Evolutionary conservation across 2,113 vertebrate species (phyloP), one percentile per base, ranked within the genome.

Genomic region (Pampusana beccarii): DNA sequence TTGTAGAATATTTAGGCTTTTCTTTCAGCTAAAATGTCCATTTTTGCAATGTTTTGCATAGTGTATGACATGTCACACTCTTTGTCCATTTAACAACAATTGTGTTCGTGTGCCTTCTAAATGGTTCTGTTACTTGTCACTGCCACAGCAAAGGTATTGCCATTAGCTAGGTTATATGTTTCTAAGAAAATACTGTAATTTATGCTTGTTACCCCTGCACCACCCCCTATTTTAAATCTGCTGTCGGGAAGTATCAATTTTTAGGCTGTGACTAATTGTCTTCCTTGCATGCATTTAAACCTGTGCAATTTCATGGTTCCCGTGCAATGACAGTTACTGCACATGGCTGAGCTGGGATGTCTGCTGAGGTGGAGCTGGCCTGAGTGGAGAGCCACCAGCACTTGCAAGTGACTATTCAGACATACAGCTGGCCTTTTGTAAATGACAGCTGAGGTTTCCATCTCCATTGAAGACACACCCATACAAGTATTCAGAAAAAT

Each of bases 391-490:
- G 6, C 16, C 58, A 42, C 17, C 29, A 40, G 44, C 38, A 24
- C 50, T 18, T 4, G 18, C 29, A 7, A 0, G 3, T 21, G 44
- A 48, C 44, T 21, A 2, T 21, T 28, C n/a, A 34, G 38, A 13
- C 12, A 12, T 3, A 15, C 0, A 8, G 36, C 42, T n/a, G 38
- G 34, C 56, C 33, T 71, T 10, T 17, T 13, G 13, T 33, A 65
- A 6, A 2, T 17, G n/a, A 14, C n/a, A 24, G 51, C 70, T 40
- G 42, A 60, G 26, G 57, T 9, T 21, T 46, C 67, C 18, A 33
- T 34, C 48, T 36, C 25, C 21, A 13, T 1, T 25, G 44, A 65
- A 65, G 71, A 72, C 6, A 72, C 11, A 9, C 5, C 62, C 51
- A 28, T 16, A 26, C 0, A 0, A 40, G 13, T 1, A 6, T 40